Evolutionary conservation across 1,140 invertebrate species (phyloP).

Genomic region (Dryas iulia): DNA sequence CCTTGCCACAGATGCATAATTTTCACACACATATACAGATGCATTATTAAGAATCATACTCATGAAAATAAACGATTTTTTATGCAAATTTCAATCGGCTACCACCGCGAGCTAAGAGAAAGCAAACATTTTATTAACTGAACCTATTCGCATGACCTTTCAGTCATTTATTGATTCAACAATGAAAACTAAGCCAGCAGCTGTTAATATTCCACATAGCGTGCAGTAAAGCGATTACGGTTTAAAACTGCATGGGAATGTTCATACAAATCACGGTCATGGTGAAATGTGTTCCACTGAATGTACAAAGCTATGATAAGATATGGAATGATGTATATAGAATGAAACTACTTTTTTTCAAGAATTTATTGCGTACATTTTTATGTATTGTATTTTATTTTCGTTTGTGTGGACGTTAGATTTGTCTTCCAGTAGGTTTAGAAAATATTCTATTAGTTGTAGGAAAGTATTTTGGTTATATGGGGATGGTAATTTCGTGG

Average conservation of each 20-base stretch:
- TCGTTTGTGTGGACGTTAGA: too few relatives aligned
- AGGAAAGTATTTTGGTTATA: too few relatives aligned
- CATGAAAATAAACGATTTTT: too few relatives aligned
- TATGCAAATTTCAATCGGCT: background rate
- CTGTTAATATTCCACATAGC: background rate
- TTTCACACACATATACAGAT: too few relatives aligned
- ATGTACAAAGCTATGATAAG: background rate
- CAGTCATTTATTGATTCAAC: background rate
- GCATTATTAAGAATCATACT: too few relatives aligned
- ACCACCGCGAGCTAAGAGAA: background rate
- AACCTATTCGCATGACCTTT: background rate
- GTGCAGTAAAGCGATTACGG: background rate
- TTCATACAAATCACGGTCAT: background rate
- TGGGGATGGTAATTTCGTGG: too few relatives aligned
- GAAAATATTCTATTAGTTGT: too few relatives aligned
- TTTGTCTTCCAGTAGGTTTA: too few relatives aligned
- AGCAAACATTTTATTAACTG: background rate
- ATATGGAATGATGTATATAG: background rate
- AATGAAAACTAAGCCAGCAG: background rate
- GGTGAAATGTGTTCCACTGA: background rate
- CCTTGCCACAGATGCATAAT: too few relatives aligned
- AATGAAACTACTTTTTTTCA: too few relatives aligned
- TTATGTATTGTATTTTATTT: too few relatives aligned
- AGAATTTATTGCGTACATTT: too few relatives aligned
- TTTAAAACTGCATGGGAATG: constrained; percentile 1